Evolutionary conservation across 2,113 vertebrate genomes (phyloP).

Genomic region (Strigops habroptila): DNA sequence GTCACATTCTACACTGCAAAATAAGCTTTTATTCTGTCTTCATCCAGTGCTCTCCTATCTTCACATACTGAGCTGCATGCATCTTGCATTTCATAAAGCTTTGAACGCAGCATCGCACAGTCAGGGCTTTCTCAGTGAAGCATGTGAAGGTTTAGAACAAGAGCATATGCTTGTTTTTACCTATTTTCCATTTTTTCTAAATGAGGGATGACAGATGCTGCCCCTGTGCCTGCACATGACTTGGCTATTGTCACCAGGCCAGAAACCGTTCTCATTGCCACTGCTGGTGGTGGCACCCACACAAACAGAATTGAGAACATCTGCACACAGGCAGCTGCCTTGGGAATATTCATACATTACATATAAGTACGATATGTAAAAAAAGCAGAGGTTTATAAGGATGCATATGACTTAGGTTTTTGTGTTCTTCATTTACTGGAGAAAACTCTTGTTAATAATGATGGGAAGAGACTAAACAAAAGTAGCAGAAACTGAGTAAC

Average conservation of each 20-base stretch:
- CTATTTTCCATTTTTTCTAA: neutral
- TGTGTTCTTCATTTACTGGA: neutral
- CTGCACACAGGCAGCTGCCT: neutral
- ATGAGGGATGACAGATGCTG: neutral
- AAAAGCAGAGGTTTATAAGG: neutral
- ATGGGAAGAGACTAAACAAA: neutral
- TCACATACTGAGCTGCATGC: neutral
- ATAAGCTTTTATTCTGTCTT: neutral
- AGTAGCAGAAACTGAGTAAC: neutral
- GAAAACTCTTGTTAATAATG: neutral
- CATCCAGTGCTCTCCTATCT: rapidly evolving
- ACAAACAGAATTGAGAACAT: neutral
- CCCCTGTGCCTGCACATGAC: neutral
- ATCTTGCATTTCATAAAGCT: neutral
- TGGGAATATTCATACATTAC: rapidly evolving
- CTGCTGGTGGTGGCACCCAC: neutral
- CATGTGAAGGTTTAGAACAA: neutral
- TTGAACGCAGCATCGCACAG: neutral
- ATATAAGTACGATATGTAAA: neutral
- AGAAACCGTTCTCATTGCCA: neutral
- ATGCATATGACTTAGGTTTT: neutral
- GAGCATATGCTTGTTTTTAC: neutral
- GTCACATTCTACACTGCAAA: neutral
- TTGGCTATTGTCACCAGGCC: neutral
- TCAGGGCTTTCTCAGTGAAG: neutral